phyloP scores from a whole-genome alignment of 2,888 invertebrate genomes.

The Drosophila anomalata region DNA sequence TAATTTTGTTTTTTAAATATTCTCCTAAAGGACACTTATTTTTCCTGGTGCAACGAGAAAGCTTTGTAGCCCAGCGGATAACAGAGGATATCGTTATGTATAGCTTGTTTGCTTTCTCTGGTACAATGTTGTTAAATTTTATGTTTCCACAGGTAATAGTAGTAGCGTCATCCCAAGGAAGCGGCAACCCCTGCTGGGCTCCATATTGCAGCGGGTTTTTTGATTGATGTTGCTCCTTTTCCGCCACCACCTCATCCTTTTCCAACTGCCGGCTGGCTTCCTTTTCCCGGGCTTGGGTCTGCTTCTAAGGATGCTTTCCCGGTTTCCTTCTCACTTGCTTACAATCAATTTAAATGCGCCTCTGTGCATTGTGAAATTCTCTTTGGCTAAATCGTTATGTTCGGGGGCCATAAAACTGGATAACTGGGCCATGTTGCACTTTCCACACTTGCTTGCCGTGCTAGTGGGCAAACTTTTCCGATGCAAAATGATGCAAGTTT shows the following conservation, averaged over 20 bases:
- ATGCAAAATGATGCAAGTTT: constrained; percentile 65
- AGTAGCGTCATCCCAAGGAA: constrained; percentile 19
- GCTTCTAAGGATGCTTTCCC: constrained; percentile 27
- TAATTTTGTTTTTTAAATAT: background rate
- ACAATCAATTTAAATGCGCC: constrained; percentile 77
- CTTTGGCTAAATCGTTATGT: constrained; percentile 65
- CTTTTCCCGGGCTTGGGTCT: constrained; percentile 36
- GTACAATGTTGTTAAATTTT: constrained; percentile 68
- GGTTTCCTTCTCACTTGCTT: constrained; percentile 48
- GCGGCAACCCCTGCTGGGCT: constrained; percentile 19
- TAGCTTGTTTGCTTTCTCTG: constrained; percentile 53
- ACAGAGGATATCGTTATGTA: constrained; percentile 71
- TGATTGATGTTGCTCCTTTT: constrained; percentile 52
- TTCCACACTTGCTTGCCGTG: constrained; percentile 16
- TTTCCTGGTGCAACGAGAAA: background rate
- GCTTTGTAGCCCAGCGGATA: constrained; percentile 47
- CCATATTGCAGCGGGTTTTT: constrained; percentile 31
- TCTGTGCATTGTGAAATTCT: constrained; percentile 72
- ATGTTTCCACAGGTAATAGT: constrained; percentile 70
- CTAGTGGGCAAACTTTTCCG: constrained; percentile 41
- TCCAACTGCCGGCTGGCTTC: constrained; percentile 48
- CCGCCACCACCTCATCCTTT: constrained; percentile 22
- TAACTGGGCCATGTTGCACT: constrained; percentile 57
- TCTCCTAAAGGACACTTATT: background rate
- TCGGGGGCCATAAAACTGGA: constrained; percentile 66